Base-by-base conservation (phyloP, 1,140 invertebrate genomes). In the Aphelenchoides fujianensis region DNA sequence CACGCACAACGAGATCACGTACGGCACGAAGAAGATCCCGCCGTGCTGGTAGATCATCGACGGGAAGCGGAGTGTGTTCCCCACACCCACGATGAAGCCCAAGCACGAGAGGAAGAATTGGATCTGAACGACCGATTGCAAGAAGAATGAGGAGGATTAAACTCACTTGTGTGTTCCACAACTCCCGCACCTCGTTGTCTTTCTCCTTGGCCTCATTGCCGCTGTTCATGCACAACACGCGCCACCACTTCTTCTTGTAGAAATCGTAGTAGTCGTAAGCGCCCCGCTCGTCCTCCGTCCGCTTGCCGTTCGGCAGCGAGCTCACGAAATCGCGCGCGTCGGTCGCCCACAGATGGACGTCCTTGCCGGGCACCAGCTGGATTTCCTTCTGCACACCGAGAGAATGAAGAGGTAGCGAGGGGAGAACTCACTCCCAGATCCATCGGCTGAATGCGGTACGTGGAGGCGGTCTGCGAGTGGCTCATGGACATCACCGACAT, bases 1-100 rank as follows among this genome's bases (percentile, higher is more conserved):
- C n/a, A 84, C 61, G 36, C 74, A 37, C 23, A 84, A 64, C 36
- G 62, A 84, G 3, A 84, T 67, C 9, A 84, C 57, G 61, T 83
- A 84, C 7, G 82, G 82, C 34, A 83, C 79, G 48, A 83, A 81
- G 37, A 83, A 83, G 3, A 75, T 71, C 28, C 80, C 76, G 28
- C 76, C 80, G 41, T 79, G 63, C 55, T 75, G 79, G 72, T 81
- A 81, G 28, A 83, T 71, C 80, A 79, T 82, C 36, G 82, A 74
- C 23, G 82, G 82, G 59, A 83, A 83, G 27, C 82, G 62, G 12
- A 84, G 71, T 3, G 77, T 84, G 61, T 83, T 84, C 2, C 82
- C 82, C 16, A 83, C 81, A 3, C 82, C 82, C n/a, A 83, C 76
- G 41, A 83, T 84, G 48, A 84, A 84, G 7, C 83, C 82, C 12